phyloP scores from a whole-genome alignment of 1,140 invertebrate species.

The Plutomurus gul region DNA sequence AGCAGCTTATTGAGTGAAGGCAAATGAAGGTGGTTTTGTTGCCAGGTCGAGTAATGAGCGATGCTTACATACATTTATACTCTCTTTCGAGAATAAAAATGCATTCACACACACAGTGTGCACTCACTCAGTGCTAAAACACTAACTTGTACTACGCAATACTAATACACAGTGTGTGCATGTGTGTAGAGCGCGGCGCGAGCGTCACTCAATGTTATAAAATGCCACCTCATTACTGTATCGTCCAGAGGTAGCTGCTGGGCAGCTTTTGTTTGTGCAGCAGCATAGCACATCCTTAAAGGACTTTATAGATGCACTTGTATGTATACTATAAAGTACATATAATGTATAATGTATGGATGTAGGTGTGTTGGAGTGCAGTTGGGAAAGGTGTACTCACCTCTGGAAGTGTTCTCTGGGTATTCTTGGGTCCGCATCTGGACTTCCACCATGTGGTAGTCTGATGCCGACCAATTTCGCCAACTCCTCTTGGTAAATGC shows the following conservation, averaged over 20 bases:
- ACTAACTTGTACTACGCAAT: neutral
- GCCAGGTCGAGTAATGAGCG: neutral
- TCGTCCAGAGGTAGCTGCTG: too few species aligned
- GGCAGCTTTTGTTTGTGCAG: too few species aligned
- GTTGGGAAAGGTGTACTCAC: slow-evolving; percentile 59
- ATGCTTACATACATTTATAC: slow-evolving; percentile 1
- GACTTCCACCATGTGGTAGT: slow-evolving; percentile 66
- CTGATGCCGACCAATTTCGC: slow-evolving; percentile 85
- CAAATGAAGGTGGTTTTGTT: slow-evolving; percentile 3
- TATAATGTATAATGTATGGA: neutral
- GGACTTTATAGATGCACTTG: too few species aligned
- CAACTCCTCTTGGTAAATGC: slow-evolving; percentile 95
- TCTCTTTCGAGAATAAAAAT: neutral
- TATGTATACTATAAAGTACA: too few species aligned
- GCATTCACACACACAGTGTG: neutral
- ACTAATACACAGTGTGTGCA: too few species aligned
- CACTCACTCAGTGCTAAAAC: neutral
- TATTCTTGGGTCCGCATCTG: slow-evolving; percentile 59
- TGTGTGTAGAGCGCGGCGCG: too few species aligned
- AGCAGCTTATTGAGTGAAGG: slow-evolving; percentile 1
- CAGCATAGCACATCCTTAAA: too few species aligned
- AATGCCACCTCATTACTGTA: too few species aligned
- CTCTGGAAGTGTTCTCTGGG: slow-evolving; percentile 68
- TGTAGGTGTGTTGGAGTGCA: neutral
- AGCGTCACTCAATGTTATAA: too few species aligned